Percentiles rank a stretch among this genome's conserved stretches.
phyloP scores from a whole-genome alignment of 2,113 vertebrate species.

The Mobula birostris region DNA sequence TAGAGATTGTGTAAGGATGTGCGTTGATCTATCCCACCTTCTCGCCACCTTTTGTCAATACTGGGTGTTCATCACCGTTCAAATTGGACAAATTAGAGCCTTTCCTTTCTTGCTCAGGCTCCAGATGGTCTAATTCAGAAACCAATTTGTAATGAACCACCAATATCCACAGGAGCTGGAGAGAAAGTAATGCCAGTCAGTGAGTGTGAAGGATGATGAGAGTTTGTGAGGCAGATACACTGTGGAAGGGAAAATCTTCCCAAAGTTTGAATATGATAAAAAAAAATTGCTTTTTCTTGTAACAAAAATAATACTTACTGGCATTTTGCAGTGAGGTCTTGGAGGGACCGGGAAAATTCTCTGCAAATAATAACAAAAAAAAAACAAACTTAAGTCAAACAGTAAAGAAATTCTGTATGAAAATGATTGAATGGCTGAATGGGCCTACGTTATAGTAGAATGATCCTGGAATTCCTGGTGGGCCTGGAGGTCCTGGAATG shows the following conservation, averaged over 20 bases:
- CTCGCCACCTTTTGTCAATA: too few relatives aligned
- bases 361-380: background rate
- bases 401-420: background rate
- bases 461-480: slow-evolving; percentile 9
- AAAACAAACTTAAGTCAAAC: background rate
- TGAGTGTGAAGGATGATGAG: background rate
- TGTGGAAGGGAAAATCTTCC: background rate
- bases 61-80: too few relatives aligned
- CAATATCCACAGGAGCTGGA: background rate
- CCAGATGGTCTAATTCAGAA: background rate
- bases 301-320: background rate
- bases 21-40: too few relatives aligned
- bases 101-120: too few relatives aligned
- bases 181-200: background rate
- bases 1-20: background rate
- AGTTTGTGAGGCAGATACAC: background rate
- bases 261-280: background rate
- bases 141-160: background rate
- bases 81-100: too few relatives aligned
- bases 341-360: slow-evolving; percentile 30
- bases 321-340: slow-evolving; percentile 29
- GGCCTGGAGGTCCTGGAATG: slow-evolving; percentile 10
- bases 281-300: too few relatives aligned
- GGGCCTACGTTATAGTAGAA: slow-evolving; percentile 21
- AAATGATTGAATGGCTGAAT: background rate